Evolutionary conservation across 2,797 vertebrate genomes (phyloP).

Genomic region (Melanotaenia parkinsoni): DNA sequence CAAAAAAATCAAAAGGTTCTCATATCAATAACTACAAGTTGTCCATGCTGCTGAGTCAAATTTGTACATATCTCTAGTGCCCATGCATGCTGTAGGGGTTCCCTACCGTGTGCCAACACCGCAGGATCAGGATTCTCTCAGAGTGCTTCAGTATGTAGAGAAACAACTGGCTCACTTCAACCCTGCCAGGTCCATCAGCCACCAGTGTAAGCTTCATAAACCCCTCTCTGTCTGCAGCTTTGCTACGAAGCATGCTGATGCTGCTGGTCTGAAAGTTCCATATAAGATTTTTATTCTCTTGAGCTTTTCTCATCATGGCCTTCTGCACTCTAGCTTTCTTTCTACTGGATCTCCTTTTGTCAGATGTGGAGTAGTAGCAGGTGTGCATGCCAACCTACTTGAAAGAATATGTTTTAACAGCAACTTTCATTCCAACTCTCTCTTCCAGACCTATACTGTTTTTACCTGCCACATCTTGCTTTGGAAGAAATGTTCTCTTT

Average conservation of each 20-base stretch:
- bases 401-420: conserved; percentile 17
- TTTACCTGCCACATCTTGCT: not conserved
- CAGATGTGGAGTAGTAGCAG: conserved; percentile 9
- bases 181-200: conserved; percentile 89
- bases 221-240: conserved; percentile 32
- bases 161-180: conserved; percentile 97
- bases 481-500: not conserved
- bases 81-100: conserved; percentile 74
- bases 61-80: conserved; percentile 81
- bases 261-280: conserved; percentile 1
- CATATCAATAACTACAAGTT: conserved; percentile 9
- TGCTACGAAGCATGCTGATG: conserved; percentile 39
- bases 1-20: conserved; percentile 6
- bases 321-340: conserved; percentile 29
- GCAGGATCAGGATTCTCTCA: conserved; percentile 95
- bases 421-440: not conserved
- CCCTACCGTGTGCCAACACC: conserved; percentile 91
- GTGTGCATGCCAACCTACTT: conserved; percentile 39
- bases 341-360: conserved; percentile 19
- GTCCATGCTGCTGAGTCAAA: conserved; percentile 51
- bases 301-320: conserved; percentile 36
- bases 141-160: conserved; percentile 96
- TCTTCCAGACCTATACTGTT: conserved; percentile 4
- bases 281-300: conserved; percentile 12
- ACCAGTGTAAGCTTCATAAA: conserved; percentile 88